Evolutionary conservation across 2,888 invertebrate species (phyloP).

Genomic region (Netelia inedita): DNA sequence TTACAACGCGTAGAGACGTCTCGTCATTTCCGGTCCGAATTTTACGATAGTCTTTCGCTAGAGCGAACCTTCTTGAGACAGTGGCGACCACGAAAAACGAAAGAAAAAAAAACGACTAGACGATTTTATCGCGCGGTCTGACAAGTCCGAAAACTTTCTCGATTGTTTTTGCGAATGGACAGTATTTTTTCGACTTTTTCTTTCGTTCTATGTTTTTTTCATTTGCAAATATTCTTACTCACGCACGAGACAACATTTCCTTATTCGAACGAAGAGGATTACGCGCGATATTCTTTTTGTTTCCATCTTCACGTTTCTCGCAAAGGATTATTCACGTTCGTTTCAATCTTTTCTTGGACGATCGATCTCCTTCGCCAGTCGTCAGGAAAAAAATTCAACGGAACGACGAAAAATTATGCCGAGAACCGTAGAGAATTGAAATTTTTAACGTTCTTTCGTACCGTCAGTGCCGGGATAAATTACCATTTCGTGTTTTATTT

Average conservation of each 20-base stretch:
- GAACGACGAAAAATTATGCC: constrained; percentile 19
- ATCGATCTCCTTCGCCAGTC: constrained; percentile 7
- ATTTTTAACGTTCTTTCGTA: neutral
- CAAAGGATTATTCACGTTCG: constrained; percentile 2
- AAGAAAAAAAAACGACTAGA: constrained; percentile 5
- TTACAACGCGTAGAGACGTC: constrained; percentile 37
- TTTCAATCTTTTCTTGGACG: neutral
- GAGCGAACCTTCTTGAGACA: neutral
- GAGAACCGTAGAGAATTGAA: neutral
- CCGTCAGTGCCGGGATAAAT: neutral
- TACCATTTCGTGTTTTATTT: neutral
- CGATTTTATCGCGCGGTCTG: constrained; percentile 58
- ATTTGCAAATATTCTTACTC: too few relatives aligned
- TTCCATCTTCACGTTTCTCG: neutral
- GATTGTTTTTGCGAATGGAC: too few relatives aligned
- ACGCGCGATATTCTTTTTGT: neutral
- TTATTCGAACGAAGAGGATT: neutral
- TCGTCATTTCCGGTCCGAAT: constrained; percentile 53
- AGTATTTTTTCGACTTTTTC: too few relatives aligned
- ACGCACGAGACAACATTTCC: too few relatives aligned
- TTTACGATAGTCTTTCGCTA: constrained; percentile 28
- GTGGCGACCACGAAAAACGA: neutral
- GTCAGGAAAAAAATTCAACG: neutral
- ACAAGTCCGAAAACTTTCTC: constrained; percentile 22
- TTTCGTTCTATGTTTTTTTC: too few relatives aligned